Evolutionary conservation across 1,140 invertebrate species (phyloP), one percentile per base, ranked within the genome.

Genomic region (Sinonovacula constricta): DNA sequence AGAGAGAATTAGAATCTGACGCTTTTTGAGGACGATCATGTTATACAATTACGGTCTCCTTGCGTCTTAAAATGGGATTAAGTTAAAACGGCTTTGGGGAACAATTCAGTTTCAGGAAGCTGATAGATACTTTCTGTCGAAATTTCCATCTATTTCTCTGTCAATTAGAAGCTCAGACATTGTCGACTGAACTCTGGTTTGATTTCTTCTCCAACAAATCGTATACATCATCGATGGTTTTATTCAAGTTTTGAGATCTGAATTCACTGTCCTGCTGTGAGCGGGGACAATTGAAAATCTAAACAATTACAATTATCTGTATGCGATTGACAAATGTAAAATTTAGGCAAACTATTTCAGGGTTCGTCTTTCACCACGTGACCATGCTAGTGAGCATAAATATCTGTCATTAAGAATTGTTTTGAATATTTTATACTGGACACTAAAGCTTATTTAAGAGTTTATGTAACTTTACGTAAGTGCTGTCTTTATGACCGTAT

Each of bases 261-360:
- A 76, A 56, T 76, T 57, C 49, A 56, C 62, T 34, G 33, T 49
- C 33, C 62, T 39, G 45, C 59, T 66, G 53, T 62, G 62, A 67
- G 30, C 33, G 67, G 22, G 62, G 60, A 76, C 72, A 76, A 76
- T 65, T 49, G 72, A 26, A 57, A 39, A 39, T 56, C 49, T 59
- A 65, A 76, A 76, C 72, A 76, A 76, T 76, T 76, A 76, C 72
- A 76, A 76, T 67, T 67, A 76, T 76, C 67, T 76, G 62, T 30
- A 45, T 14, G 62, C 63, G 49, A 45, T 59, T 76, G 72, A 76
- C 65, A 36, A 59, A 76, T 76, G 72, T 76, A 76, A n/a, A 76
- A 65, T 67, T 76, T 76, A 76, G 62, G 57, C 72, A 76, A 76
- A 76, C 62, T 60, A 76, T 67, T 76, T 67, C 60, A 39, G 39